Evolutionary conservation across 2,797 vertebrate genomes (phyloP).

Genomic region (Anisognathus igniventris): DNA sequence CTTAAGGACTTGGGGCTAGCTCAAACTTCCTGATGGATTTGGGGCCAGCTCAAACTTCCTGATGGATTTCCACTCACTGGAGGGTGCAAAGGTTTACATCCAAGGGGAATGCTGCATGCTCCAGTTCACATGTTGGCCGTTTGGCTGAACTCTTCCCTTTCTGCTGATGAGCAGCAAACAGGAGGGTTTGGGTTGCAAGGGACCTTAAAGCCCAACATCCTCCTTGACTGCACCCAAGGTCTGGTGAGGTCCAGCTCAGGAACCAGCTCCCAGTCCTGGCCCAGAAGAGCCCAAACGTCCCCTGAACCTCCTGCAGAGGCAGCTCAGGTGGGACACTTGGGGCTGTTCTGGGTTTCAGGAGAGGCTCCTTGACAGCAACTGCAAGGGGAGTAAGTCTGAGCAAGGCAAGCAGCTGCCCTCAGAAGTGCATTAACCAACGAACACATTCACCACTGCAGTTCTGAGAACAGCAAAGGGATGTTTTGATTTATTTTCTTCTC

Average conservation of each 20-base stretch:
- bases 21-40: background rate
- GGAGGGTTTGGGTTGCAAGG: background rate
- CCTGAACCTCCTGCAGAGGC: background rate
- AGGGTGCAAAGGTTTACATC: background rate
- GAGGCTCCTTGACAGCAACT: background rate
- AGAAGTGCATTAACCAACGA: background rate
- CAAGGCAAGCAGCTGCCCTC: background rate
- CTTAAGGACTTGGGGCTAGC: background rate
- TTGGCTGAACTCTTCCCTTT: fast-evolving
- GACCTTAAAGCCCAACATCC: background rate
- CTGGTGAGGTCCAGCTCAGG: background rate
- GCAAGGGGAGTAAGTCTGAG: too few relatives aligned
- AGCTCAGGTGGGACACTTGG: fast-evolving
- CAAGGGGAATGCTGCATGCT: background rate
- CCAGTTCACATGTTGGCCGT: fast-evolving
- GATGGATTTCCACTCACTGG: background rate
- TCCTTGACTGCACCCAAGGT: fast-evolving
- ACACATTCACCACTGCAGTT: background rate
- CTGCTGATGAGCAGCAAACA: background rate
- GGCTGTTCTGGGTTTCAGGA: background rate
- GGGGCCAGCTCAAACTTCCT: background rate
- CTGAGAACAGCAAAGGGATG: background rate
- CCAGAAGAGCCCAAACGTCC: fast-evolving
- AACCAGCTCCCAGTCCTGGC: background rate
- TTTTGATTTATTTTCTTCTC: background rate